Evolutionary conservation across 2,888 invertebrate species (phyloP), one percentile per base, ranked within the genome.

Genomic region (Aleiodes alternator): DNA sequence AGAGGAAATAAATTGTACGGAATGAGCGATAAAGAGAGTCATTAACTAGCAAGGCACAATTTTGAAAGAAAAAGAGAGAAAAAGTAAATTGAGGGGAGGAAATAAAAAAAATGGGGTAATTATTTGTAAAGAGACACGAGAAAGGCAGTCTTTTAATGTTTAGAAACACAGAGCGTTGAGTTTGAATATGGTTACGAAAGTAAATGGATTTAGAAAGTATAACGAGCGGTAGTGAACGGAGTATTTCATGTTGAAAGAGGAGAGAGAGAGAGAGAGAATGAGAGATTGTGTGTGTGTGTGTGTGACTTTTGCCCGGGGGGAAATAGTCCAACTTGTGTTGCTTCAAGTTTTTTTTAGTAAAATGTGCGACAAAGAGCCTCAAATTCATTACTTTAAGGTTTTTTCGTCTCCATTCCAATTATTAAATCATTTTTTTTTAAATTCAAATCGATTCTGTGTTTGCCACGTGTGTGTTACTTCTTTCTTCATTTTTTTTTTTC

Each of bases 131-230:
- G 14, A 31, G 57, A 64, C 34, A 48, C 34, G 29, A 55, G 68
- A 56, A 66, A 59, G 66, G 57, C 34, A 57, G 51, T 29, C 23
- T 9, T 68, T 31, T 31, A 69, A 38, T 38, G 53, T 76, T 76
- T 76, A 76, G 76, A 76, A 76, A 76, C 72, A 75, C 1, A 61
- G 12, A 34, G 48, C 34, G 12, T 51, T 50, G 59, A 57, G 8
- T 68, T 31, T 64, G 23, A 31, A 76, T 80, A 80, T 78, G 80
- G 80, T 88, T 88, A 87, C 88, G 89, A 89, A 89, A 89, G 87
- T 88, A 88, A 87, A 87, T 86, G 87, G 87, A 87, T 88, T 89
- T 89, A 89, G 89, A 89, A 89, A 89, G 89, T 89, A 86, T 83
- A 87, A 43, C 43, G 11, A 86, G 83, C 82, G 84, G 82, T 81